Evolutionary conservation across 2,888 invertebrate species (phyloP).

Genomic region (Ceriagrion tenellum): DNA sequence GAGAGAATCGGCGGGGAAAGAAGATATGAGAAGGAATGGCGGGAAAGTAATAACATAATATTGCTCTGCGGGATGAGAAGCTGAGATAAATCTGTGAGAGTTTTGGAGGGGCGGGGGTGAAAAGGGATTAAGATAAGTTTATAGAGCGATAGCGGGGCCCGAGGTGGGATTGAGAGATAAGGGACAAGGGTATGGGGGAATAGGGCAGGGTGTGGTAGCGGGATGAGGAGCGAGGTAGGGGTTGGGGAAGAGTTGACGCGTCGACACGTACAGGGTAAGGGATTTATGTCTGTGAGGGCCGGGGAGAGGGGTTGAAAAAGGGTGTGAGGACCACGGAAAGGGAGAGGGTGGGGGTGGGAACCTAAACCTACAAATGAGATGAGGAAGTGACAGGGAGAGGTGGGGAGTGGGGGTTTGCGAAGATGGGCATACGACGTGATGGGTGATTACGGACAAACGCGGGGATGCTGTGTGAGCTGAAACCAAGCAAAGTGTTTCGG

Average conservation of each 20-base stretch:
- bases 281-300: not conserved
- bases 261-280: not conserved
- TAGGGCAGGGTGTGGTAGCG: not conserved
- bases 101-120: not conserved
- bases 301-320: not conserved
- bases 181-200: not conserved
- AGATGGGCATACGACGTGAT: not conserved
- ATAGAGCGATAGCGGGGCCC: not conserved
- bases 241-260: not conserved
- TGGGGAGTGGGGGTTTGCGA: not conserved
- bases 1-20: not conserved
- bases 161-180: not conserved
- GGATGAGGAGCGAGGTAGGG: not conserved
- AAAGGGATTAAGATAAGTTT: slow-evolving; percentile 30
- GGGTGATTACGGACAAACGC: not conserved
- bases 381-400: not conserved
- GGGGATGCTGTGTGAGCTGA: not conserved
- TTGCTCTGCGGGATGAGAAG: not conserved
- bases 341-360: not conserved
- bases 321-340: not conserved
- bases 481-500: not conserved
- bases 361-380: not conserved
- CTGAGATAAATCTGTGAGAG: not conserved
- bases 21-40: not conserved
- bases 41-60: not conserved